Base-by-base conservation (phyloP, 1,140 invertebrate genomes). In the Caerostris darwini region DNA sequence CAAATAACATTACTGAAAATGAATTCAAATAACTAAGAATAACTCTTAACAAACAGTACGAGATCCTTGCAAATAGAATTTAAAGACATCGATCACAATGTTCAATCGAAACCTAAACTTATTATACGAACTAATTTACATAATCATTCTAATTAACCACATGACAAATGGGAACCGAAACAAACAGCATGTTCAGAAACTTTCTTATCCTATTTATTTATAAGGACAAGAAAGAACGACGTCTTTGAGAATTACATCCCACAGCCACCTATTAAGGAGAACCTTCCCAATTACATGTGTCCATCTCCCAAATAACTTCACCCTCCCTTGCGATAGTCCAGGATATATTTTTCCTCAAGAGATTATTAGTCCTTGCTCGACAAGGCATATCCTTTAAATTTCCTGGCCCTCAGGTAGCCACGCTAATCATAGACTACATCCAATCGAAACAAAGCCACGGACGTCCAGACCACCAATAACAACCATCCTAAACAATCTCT, bases 371-470 rank as follows among this genome's bases (percentile, higher is more conserved):
- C 71, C 71, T 56, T 92, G 71, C 50, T 90, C 56, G 67, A 90
- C 69, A 54, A 92, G 77, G 81, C 77, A 61, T 92, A 77, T 92
- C 89, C 90, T 57, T 92, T 59, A 83, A 92, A 64, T 92, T 83
- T 92, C 69, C 90, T 53, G 34, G 61, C 53, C 88, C 69, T 61
- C 90, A 92, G 90, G 77, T 92, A 77, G 59, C 50, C 77, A 92
- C 58, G 54, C 91, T 92, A 92, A 92, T 92, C 82, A 86, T 54
- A 58, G 58, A 61, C 34, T 54, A n/a, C 81, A 67, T 81, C 91
- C 91, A 85, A 86, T 85, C 50, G 77, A 86, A 86, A 92, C 91
- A 92, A 92, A 92, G 82, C 71, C 77, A 34, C 59, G 90, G 56
- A 64, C 57, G 19, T 61, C 53, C 81, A 61, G 58, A 86, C 91